Evolutionary conservation across 2,113 vertebrate species (phyloP), one percentile per base, ranked within the genome.

Genomic region (Scomber japonicus): DNA sequence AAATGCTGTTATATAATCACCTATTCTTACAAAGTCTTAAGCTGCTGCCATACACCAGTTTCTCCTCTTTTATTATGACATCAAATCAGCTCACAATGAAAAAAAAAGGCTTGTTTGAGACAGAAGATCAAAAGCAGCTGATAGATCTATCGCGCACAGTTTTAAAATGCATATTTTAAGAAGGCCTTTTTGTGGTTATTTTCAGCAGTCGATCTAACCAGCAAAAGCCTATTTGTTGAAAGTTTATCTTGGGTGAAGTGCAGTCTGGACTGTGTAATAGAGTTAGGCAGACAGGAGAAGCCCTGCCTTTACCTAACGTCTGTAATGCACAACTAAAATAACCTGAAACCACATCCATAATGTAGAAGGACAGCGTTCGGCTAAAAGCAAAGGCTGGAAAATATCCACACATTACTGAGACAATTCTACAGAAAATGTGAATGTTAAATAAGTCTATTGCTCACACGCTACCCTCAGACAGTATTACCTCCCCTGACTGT

Each of bases 351-450:
- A 14, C 6, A n/a, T 24, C 27, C 7, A 1, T 44, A 0, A 35
- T 46, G 21, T 12, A 24, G 51, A 45, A 0, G 12, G 3, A 0
- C 7, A 21, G 16, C 14, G 12, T 27, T 67, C 14, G n/a, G 30
- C 30, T 67, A 13, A 54, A 27, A 11, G 6, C 2, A 11, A 19
- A 1, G 12, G 48, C 10, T 45, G 65, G 30, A 16, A 69, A 65
- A 14, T 40, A 15, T n/a, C 40, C 64, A 73, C 45, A 9, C 35
- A 12, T 21, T 53, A 50, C 6, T 13, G 67, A 54, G 19, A 60
- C 9, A 64, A 31, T 15, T 71, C 14, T 31, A 13, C n/a, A 30
- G 17, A 53, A 70, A 69, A 72, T 72, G 53, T 65, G 44, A 77
- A 40, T 2, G 15, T 3, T 5, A 27, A 17, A 72, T 24, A 44